Evolutionary conservation across 1,140 invertebrate genomes (phyloP), one percentile per base, ranked within the genome.

Genomic region (Acyrthosiphon pisum): DNA sequence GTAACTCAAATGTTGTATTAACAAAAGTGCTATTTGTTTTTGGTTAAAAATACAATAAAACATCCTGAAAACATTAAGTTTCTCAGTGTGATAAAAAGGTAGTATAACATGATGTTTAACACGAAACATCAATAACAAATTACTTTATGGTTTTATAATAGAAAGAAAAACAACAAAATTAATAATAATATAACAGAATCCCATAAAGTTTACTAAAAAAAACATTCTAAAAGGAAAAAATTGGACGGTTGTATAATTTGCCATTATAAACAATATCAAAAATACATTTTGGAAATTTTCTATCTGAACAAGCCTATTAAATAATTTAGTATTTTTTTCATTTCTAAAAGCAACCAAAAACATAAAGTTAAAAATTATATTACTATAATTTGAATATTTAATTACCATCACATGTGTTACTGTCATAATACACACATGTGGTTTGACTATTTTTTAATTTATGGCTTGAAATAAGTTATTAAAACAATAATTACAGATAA

Each of bases 401-500:
- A 44, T 90, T 44, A 35, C 37, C 26, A 44, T 35, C 88, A 44
- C 37, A 60, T 41, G 37, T 44, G 53, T 90, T 81, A 91, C 46
- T 81, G 30, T 83, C 6, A 91, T 26, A 2, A 22, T 41, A 26
- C 8, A 76, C 56, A 53, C 87, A 53, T 53, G 23, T 53, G n/a
- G 37, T 90, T 44, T 22, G 14, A 68, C 26, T 30, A 41, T 60
- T 37, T 20, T 44, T 68, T 44, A 60, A 90, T 44, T 30, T 35
- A 90, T n/a, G 56, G 56, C 26, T 41, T 90, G 41, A 68, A 90
- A 90, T 44, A 90, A 20, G 23, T n/a, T 20, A 68, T 68, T 44
- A 50, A 81, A 91, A 81, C 44, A 91, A 91, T 35, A 81, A 91
- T 35, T 48, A 48, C 30, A 50, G 81, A 91, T 91, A 91, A 91